phyloP scores from a whole-genome alignment of 64 coral and sea anemone genomes.

The Porites australiensis region DNA sequence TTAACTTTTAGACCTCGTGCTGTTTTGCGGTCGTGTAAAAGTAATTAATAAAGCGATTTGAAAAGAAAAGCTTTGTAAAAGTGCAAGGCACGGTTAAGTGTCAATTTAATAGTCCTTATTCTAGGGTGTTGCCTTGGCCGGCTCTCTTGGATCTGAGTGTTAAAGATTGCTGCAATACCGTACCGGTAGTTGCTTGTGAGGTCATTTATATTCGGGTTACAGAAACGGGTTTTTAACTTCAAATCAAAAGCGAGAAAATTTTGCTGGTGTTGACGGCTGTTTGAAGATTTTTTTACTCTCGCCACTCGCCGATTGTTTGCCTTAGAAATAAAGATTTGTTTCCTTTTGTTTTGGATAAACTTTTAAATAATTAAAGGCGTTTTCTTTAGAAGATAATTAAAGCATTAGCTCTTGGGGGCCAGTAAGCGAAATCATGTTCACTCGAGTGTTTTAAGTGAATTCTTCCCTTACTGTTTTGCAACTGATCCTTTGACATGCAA shows the following conservation, averaged over 20 bases:
- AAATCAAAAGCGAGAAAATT: constrained; percentile 5
- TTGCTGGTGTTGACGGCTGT: constrained; percentile 4
- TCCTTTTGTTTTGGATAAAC: constrained; percentile 19
- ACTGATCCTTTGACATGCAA: not conserved
- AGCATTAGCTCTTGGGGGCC: not conserved
- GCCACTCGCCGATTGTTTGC: not conserved
- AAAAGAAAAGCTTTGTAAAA: not conserved
- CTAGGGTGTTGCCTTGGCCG: not conserved
- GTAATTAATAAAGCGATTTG: constrained; percentile 28
- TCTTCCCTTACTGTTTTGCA: constrained; percentile 23
- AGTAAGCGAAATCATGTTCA: too few relatives aligned
- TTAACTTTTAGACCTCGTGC: constrained; percentile 45
- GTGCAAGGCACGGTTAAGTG: not conserved
- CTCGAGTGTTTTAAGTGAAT: constrained; percentile 39
- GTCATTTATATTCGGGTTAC: not conserved
- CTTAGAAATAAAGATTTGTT: constrained; percentile 1
- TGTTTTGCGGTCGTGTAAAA: constrained; percentile 24
- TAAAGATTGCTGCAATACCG: constrained; percentile 2
- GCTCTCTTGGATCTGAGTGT: not conserved
- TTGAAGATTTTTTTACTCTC: not conserved
- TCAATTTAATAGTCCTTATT: constrained; percentile 25
- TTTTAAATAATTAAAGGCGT: not conserved
- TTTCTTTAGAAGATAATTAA: not conserved
- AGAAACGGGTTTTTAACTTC: not conserved
- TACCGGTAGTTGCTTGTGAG: not conserved